Conservation (phyloP, 2,888 invertebrate genomes). For the Crocallis elinguaria region DNA sequence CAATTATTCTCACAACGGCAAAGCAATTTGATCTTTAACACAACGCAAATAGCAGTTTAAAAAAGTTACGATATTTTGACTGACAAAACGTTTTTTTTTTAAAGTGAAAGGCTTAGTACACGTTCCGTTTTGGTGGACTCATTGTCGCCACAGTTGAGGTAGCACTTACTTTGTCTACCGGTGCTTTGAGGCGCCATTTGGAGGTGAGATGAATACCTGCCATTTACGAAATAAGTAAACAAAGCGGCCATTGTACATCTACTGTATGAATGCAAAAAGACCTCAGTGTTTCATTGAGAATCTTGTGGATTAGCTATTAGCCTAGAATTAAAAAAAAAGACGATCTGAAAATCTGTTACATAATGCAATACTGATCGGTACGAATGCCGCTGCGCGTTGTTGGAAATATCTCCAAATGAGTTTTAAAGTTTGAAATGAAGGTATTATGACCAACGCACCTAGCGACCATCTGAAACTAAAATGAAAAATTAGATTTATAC, state of each 20-base stretch:
- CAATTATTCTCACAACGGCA: constrained; percentile 22
- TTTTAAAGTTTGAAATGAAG: no score
- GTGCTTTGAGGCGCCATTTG: constrained; percentile 2
- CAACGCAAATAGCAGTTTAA: constrained; percentile 1
- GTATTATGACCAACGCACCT: no score
- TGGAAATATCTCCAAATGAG: no score
- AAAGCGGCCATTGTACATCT: constrained; percentile 10
- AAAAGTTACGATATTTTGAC: constrained; percentile 28
- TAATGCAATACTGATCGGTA: no score
- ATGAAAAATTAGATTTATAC: no score
- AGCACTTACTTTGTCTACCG: constrained; percentile 8
- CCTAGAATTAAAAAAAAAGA: no score
- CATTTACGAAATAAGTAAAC: constrained; percentile 9
- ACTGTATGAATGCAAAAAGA: constrained; percentile 11
- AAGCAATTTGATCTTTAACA: constrained; percentile 20
- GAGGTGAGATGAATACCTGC: not conserved
- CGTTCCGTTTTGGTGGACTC: constrained; percentile 49
- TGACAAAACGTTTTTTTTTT: constrained; percentile 35
- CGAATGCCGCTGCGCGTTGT: no score
- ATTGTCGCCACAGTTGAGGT: constrained; percentile 11
- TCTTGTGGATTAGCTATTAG: not conserved
- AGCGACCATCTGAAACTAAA: no score
- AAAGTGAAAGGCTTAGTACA: constrained; percentile 58
- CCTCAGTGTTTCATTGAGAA: constrained; percentile 6
- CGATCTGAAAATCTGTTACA: no score